Base-by-base conservation (phyloP, 1,140 invertebrate species). In the Drosophila chauvacae region DNA sequence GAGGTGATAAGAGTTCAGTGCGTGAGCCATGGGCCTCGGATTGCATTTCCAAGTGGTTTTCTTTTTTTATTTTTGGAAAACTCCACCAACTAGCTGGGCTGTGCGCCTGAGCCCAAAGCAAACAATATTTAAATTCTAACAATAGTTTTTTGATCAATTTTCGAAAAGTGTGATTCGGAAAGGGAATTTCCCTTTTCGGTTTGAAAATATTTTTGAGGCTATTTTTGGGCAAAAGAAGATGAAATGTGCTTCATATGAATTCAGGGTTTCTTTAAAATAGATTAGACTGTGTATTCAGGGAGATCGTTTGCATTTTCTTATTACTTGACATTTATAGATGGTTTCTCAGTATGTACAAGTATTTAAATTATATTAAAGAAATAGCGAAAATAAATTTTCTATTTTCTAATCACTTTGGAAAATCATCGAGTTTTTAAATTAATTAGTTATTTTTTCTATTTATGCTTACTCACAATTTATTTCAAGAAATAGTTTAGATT, bases 41-140 rank as follows among this genome's bases (percentile, higher is more conserved):
- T 37, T 66, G 62, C 50, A 80, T 47, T 37, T 42, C 47, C 18
- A 26, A 35, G 23, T 64, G 3, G 33, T 68, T 87, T 86, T 66
- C 60, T 48, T 72, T 80, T 66, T 28, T 28, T 28, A 7, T 30
- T 68, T 82, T 66, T 35, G 16, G 48, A 48, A 79, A 65, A 37
- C 33, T 55, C 51, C 65, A 50, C 60, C 57, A 16, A 16, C 65
- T 79, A 23, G 9, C 10, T 11, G 30, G n/a, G 69, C 85, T 90
- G 85, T 5, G 75, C 81, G 74, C 85, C 85, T 90, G 65, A 69
- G 48, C 50, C 3, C 18, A 28, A 57, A 66, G 26, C 81, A 76
- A 90, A 77, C 85, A 88, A 85, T 90, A 90, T 90, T 90, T 65
- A 76, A 81, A 90, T 90, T 90, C 62, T 59, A 66, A 77, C 64